Evolutionary conservation across 2,113 vertebrate genomes (phyloP), one percentile per base, ranked within the genome.

Genomic region (Etheostoma spectabile): DNA sequence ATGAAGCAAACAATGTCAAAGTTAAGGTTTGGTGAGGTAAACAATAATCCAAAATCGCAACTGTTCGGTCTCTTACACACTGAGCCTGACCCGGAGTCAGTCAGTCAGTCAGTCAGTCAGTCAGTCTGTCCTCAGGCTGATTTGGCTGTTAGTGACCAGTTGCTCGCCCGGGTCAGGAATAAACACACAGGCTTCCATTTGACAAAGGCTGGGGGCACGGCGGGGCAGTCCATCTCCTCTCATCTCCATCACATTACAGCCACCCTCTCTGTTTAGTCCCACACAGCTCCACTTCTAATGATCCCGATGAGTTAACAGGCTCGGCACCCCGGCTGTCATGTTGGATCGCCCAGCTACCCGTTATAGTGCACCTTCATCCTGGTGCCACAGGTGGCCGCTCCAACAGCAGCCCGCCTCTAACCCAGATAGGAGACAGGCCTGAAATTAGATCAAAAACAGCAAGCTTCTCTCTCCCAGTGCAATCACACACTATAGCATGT

Each of bases 371-470:
- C 75, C 66, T 77, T 74, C 62, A 38, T 75, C 69, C 63, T 11
- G 30, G 71, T 74, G 80, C 87, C 81, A 84, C 81, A 91, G 82
- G 86, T 88, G 90, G 86, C 74, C 27, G 68, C 57, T 87, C 79
- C 72, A 77, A 53, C 85, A 85, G 86, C 77, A 72, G 76, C 76
- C 87, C 35, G 68, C 64, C 77, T 88, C 89, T 85, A 90, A 90
- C 91, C 91, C 86, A 91, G 86, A 90, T 89, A 81, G 62, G 64
- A 77, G 72, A 57, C 48, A 53, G 81, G 84, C 24, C 35, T 77
- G 83, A 85, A 90, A 88, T 90, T 22, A 91, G 84, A 86, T 83
- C 62, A 82, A 57, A 86, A 89, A 72, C 79, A 77, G 80, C 35
- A 45, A 56, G 66, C 64, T 61, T 55, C 52, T 68, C 73, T 64